A percentile compares a stretch with the other conserved stretches of the same genome.
Conservation (phyloP, 2,888 invertebrate species). For the Caenorhabditis sinica region DNA sequence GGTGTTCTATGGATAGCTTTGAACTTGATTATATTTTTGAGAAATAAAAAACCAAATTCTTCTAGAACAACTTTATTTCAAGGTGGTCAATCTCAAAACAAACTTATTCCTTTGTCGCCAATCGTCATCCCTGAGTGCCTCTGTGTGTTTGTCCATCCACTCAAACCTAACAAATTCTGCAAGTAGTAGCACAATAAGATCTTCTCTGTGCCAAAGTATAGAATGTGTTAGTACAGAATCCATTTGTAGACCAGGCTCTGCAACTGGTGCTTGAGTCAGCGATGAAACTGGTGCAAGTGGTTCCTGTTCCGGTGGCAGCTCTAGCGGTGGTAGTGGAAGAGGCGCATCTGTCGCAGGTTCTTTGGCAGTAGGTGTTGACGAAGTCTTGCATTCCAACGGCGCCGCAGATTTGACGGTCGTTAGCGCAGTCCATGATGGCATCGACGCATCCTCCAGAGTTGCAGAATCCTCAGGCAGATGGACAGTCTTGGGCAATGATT, state of each 20-base stretch:
- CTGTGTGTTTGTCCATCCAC: neutral
- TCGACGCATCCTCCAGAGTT: conserved; percentile 22
- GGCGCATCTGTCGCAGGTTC: conserved; percentile 34
- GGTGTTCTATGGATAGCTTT: no score
- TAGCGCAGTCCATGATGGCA: conserved; percentile 25
- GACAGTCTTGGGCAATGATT: conserved; percentile 40
- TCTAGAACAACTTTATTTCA: conserved; percentile 44
- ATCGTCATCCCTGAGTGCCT: no score
- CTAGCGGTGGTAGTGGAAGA: conserved; percentile 27
- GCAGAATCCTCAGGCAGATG: conserved; percentile 67
- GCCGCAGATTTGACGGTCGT: conserved; percentile 12
- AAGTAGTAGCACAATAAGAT: conserved; percentile 49
- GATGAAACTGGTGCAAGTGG: conserved; percentile 20
- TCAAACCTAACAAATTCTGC: conserved; percentile 32
- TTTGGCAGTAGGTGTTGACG: conserved; percentile 28
- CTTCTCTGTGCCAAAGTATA: conserved; percentile 44
- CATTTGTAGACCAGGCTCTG: conserved; percentile 50
- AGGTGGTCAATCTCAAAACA: conserved; percentile 30
- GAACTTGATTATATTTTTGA: no score
- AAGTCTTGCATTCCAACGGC: conserved; percentile 19
- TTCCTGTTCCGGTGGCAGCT: neutral
- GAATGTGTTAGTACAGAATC: conserved; percentile 50
- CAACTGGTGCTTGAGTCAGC: conserved; percentile 17
- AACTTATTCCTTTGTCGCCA: neutral
- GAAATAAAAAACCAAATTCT: neutral